A percentile compares a stretch with the other conserved stretches of the same genome.
Conservation (phyloP, 2,113 vertebrate genomes). For the Stigmatopora argus region DNA sequence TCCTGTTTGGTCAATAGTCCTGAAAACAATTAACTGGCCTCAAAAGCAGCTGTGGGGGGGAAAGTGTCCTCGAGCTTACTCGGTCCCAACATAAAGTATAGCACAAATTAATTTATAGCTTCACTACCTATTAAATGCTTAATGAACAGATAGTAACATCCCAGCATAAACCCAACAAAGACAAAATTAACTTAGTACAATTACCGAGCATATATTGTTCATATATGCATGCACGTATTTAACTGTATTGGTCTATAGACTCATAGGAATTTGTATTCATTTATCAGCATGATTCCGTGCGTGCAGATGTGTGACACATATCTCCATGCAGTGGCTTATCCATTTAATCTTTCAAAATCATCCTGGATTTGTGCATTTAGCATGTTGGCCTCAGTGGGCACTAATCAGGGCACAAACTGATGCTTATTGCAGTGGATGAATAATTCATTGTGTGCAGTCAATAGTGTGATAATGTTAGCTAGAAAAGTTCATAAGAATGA, state of each 20-base stretch:
- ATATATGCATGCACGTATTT: not conserved
- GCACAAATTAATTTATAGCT: too few relatives aligned
- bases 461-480: not conserved
- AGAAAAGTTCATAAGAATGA: not conserved
- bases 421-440: conserved; percentile 20
- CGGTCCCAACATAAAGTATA: too few relatives aligned
- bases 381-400: conserved; percentile 19
- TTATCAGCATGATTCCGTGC: not conserved
- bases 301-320: conserved; percentile 3
- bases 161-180: too few relatives aligned
- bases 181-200: too few relatives aligned
- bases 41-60: too few relatives aligned
- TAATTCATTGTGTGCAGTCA: conserved; percentile 5
- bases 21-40: too few relatives aligned
- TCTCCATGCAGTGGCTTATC: conserved; percentile 18
- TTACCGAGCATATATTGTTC: not conserved
- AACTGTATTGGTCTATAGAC: not conserved
- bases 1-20: too few relatives aligned
- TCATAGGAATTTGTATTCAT: not conserved
- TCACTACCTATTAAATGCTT: too few relatives aligned
- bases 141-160: too few relatives aligned
- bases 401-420: conserved; percentile 38
- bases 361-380: conserved; percentile 34
- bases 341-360: conserved; percentile 39
- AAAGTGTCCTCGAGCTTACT: too few relatives aligned